Base-by-base conservation (phyloP, 1,140 invertebrate genomes). In the Piezodorus guildinii region DNA sequence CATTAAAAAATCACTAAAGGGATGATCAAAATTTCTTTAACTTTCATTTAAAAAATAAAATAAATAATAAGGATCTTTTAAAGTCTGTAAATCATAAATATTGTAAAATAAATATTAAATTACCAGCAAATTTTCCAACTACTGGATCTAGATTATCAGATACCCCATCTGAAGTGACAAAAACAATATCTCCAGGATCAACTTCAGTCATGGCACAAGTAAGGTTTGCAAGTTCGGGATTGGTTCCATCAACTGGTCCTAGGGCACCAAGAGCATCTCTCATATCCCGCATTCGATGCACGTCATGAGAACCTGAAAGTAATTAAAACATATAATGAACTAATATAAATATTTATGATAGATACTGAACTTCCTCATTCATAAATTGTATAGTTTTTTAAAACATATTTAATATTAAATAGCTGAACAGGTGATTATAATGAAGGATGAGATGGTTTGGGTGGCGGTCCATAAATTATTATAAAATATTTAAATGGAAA, bases 111-210 rank as follows among this genome's bases (percentile, higher is more conserved):
- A n/a, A 25, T 34, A 34, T 30, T 2, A 56, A 64, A 17, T 62
- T 65, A 71, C 70, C 71, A n/a, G 90, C 90, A 73, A 95, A 91
- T 76, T 92, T 92, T 8, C 91, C 92, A 63, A 95, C 92, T 49
- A 94, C 91, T 2, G 92, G 93, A 77, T 95, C 92, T 74, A 94
- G 93, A 73, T 95, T 95, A 72, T 95, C 92, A 14, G 89, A 91
- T 27, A 95, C 84, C n/a, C 92, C 92, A 73, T 95, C 92, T 17
- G 87, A 90, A 1, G 91, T 92, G 15, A 96, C 78, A 72, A 94
- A 91, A 39, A 96, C 86, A 67, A 94, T 85, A 73, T 95, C 93
- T 12, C 87, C 90, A 44, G 80, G 74, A 60, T 91, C 86, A 21
- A 90, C 80, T 66, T 91, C 84, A 0, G 89, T 94, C 80, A 96